A percentile compares a stretch with the other conserved stretches of the same genome.
phyloP scores from a whole-genome alignment of 2,888 invertebrate genomes.

The Oxycera nigricornis region DNA sequence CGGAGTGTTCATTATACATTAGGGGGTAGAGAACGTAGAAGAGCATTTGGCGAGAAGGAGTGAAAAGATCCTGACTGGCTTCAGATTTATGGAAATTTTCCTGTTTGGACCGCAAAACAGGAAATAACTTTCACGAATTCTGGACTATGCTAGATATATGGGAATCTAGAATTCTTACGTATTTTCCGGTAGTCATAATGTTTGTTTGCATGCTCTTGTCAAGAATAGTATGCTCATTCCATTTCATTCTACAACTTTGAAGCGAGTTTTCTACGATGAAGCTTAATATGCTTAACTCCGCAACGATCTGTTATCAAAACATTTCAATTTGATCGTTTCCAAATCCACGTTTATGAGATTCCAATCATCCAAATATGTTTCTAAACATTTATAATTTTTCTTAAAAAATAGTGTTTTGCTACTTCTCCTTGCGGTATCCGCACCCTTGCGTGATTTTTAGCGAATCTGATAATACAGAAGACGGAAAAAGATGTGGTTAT shows the following conservation, averaged over 20 bases:
- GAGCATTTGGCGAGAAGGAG: not conserved
- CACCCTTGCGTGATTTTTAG: not conserved
- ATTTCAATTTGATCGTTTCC: too few relatives aligned
- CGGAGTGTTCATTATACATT: not conserved
- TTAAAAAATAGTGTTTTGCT: not conserved
- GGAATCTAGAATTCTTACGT: too few relatives aligned
- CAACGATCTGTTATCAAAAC: too few relatives aligned
- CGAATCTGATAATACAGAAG: not conserved
- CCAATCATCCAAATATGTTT: not conserved
- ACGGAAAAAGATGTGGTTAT: constrained; percentile 7
- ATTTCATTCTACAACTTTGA: too few relatives aligned
- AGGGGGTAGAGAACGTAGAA: not conserved
- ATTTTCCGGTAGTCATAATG: too few relatives aligned
- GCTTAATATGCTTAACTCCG: too few relatives aligned
- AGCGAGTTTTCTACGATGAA: too few relatives aligned
- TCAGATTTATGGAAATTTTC: constrained; percentile 17
- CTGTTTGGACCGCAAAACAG: not conserved
- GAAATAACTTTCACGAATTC: not conserved
- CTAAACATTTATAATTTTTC: not conserved
- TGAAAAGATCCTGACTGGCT: not conserved
- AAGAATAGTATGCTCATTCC: too few relatives aligned
- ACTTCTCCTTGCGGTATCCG: not conserved
- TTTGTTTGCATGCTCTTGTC: too few relatives aligned
- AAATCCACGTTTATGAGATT: not conserved
- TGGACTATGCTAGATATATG: not conserved